Evolutionary conservation across 2,888 invertebrate species (phyloP), one percentile per base, ranked within the genome.

Genomic region (Patella caerulea): DNA sequence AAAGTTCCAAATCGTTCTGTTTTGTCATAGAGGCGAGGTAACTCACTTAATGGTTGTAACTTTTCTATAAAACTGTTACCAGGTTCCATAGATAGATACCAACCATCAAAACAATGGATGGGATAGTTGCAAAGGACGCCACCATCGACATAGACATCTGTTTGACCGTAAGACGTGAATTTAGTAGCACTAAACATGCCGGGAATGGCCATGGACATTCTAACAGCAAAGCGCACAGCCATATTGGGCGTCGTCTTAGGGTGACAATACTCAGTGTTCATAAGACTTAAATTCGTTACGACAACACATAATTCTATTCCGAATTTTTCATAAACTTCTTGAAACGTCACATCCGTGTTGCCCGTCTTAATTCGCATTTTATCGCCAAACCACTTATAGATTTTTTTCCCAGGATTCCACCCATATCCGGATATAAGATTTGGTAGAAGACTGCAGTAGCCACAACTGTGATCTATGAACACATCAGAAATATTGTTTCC

Each of bases 351-450:
- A 59, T 87, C 88, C 17, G 85, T 78, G 71, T 85, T 82, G 0
- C 84, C 86, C 0, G 84, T 85, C 70, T 84, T 84, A 19, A 77
- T 84, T 12, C 82, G 78, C 14, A 90, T 65, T 34, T 84, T 84
- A 9, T 86, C 84, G 7, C 89, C 88, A 71, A 91, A 86, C 89
- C 88, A 90, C 0, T 83, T 79, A 78, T 83, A 86, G 34, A 90
- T 83, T 52, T 82, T 80, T 71, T 84, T 85, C 2, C 88, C 89
- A 1, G 89, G 88, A 76, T 90, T 88, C 88, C 89, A 88, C 4
- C 90, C 89, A 70, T 86, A 90, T 0, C 82, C 84, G 9, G 78
- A 78, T 7, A 89, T 74, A 9, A 89, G 78, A 73, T 88, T 89
- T 4, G 88, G 89, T 9, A 89, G 74, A 2, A 88, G 80, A 72